Percentiles rank a stretch among this genome's conserved stretches.
These are phyloP conservation scores for Caretta caretta DNA, from an alignment of 2,113 vertebrate genomes.

Conservation along the genomic window DNA sequence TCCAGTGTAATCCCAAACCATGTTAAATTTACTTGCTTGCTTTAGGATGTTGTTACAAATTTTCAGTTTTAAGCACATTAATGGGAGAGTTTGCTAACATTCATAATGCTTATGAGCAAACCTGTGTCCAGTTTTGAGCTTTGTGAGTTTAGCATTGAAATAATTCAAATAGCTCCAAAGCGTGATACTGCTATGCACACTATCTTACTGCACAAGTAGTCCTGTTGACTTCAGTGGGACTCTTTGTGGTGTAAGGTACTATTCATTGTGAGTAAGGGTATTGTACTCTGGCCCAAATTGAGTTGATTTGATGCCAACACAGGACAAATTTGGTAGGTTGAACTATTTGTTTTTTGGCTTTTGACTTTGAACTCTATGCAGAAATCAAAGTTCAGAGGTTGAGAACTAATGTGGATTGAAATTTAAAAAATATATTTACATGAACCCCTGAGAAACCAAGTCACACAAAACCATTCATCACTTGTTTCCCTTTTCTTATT, in stretches of 20 bases:
- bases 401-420: not conserved
- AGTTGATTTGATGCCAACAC: not conserved
- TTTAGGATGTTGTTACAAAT: not conserved
- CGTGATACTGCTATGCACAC: not conserved
- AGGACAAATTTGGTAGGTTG: not conserved
- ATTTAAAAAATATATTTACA: not conserved
- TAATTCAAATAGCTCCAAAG: not conserved
- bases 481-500: not conserved
- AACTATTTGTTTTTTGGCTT: not conserved
- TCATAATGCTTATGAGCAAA: not conserved
- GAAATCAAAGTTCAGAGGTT: not conserved
- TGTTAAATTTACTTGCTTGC: not conserved
- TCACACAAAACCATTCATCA: not conserved
- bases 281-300: not conserved
- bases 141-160: not conserved
- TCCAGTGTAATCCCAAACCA: not conserved
- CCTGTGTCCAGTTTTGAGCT: not conserved
- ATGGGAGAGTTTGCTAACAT: not conserved
- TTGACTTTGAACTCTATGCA: not conserved
- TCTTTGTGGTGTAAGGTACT: not conserved
- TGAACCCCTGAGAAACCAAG: not conserved
- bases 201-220: not conserved
- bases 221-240: not conserved
- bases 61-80: not conserved
- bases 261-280: not conserved